Conservation (phyloP, 1,140 invertebrate genomes). For the Harpegnathos saltator region DNA sequence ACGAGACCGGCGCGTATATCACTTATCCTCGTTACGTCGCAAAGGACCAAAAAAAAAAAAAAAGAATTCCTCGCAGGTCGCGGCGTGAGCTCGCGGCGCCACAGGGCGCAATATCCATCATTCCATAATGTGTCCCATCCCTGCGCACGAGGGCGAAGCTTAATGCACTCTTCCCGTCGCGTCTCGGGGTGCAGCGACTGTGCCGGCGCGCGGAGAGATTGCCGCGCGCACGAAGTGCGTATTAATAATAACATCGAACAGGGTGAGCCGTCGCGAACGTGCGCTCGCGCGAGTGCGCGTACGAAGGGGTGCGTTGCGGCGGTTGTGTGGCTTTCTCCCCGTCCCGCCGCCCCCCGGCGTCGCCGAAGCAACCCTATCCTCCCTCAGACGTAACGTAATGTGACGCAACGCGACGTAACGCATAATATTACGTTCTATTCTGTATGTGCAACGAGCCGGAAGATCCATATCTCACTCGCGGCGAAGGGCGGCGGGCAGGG, state of each 20-base stretch:
- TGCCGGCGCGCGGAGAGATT: constrained; percentile 6
- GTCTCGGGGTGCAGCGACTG: constrained; percentile 10
- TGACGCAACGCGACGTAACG: constrained; percentile 55
- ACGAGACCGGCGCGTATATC: background rate
- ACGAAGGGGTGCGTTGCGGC: constrained; percentile 67
- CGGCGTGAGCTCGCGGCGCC: background rate
- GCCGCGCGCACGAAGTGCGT: constrained; percentile 30
- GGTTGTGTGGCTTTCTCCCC: constrained; percentile 66
- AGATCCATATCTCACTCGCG: constrained; percentile 83
- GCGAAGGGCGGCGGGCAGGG: constrained; percentile 68
- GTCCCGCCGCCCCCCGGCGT: background rate
- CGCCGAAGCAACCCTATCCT: constrained; percentile 67
- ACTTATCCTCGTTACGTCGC: background rate
- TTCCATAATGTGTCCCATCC: background rate
- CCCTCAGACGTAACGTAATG: constrained; percentile 71
- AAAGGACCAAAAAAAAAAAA: background rate
- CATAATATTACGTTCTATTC: constrained; percentile 76
- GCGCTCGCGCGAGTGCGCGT: too few species aligned
- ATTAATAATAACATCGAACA: constrained; percentile 68
- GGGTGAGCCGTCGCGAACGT: constrained; percentile 7
- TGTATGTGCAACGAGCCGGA: constrained; percentile 83
- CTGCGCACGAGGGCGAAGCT: constrained; percentile 1
- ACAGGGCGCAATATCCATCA: constrained; percentile 19
- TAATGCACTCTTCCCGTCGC: constrained; percentile 40
- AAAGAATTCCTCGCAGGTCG: background rate